Percentiles rank a stretch among this genome's conserved stretches.
These are phyloP conservation scores for Drosophila infuscata DNA, from an alignment of 2,888 invertebrate genomes.

Conservation along the genomic window DNA sequence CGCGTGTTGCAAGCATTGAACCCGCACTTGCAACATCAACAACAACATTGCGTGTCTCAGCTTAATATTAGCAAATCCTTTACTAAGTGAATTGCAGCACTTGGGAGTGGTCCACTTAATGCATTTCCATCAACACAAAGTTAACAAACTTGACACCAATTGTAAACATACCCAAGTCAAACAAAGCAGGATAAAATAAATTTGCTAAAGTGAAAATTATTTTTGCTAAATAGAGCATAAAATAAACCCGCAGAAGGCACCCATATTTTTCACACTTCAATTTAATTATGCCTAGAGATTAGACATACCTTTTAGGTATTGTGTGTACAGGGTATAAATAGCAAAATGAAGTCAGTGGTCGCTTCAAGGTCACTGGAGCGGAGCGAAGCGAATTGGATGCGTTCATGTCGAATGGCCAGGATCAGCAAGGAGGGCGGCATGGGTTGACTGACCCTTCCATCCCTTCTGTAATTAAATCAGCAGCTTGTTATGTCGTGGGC, in stretches of 20 bases:
- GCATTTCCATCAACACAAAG: not conserved
- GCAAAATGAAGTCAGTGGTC: constrained; percentile 22
- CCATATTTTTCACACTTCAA: not conserved
- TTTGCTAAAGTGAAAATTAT: too few species aligned
- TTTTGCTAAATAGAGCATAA: not conserved
- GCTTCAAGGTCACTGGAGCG: constrained; percentile 28
- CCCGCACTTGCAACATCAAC: constrained; percentile 40
- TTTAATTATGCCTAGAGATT: not conserved
- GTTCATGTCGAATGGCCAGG: constrained; percentile 54
- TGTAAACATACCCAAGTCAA: not conserved
- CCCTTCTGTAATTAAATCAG: constrained; percentile 53
- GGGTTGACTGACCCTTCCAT: constrained; percentile 36
- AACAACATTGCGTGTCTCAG: constrained; percentile 36
- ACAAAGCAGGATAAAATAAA: not conserved
- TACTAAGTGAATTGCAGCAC: not conserved
- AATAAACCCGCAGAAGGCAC: not conserved
- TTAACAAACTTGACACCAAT: not conserved
- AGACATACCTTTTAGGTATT: not conserved
- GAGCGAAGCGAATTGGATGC: not conserved
- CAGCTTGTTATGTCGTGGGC: constrained; percentile 35
- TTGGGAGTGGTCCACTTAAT: not conserved
- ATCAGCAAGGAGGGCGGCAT: constrained; percentile 23
- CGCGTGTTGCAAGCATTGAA: constrained; percentile 52
- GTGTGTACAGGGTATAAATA: not conserved
- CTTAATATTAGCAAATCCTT: constrained; percentile 24